Conservation (phyloP, 2,113 vertebrate species). For the Daphoenositta chrysoptera region DNA sequence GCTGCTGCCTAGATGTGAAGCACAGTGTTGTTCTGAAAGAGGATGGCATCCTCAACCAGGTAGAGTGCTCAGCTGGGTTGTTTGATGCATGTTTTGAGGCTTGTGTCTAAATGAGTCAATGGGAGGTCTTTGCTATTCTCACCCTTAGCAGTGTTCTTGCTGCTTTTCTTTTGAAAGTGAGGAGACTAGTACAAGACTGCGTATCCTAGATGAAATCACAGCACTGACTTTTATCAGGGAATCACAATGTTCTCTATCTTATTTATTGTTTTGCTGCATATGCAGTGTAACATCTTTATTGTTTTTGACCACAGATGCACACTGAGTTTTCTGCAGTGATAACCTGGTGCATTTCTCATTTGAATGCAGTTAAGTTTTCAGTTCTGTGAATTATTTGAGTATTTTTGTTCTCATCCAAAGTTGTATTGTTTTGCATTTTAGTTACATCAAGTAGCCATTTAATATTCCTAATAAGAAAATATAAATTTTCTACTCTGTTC, state of each 20-base stretch:
- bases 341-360: background rate
- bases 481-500: background rate
- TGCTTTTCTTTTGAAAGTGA: background rate
- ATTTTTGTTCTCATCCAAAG: background rate
- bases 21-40: background rate
- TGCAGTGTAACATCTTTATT: background rate
- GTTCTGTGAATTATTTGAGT: background rate
- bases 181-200: background rate
- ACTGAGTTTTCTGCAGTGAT: background rate
- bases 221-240: background rate
- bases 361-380: background rate
- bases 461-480: background rate
- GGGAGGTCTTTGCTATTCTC: background rate
- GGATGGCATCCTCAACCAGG: background rate
- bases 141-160: background rate
- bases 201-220: background rate
- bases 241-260: background rate
- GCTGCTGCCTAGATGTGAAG: background rate
- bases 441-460: background rate
- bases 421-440: background rate
- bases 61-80: background rate
- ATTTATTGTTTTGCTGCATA: background rate
- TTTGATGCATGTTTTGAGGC: background rate
- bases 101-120: background rate
- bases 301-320: background rate